Base-by-base conservation (phyloP, 2,888 invertebrate species). In the Portevinia maculata region DNA sequence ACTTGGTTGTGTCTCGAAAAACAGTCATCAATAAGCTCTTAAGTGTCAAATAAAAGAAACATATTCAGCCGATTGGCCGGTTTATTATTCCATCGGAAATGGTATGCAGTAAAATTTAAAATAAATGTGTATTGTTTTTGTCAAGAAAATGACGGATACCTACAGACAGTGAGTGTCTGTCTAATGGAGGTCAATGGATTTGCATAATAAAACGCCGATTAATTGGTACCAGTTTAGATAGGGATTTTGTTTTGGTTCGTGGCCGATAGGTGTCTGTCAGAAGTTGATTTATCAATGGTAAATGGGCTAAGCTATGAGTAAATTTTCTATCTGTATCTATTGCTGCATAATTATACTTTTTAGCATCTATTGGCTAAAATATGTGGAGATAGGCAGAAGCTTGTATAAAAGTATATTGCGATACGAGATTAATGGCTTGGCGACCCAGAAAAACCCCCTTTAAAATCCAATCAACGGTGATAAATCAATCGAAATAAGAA, bases 131-230 rank as follows among this genome's bases (percentile, higher is more conserved):
- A 6, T 59, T 24, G 59, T 24, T 39, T 57, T 50, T 59, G 57
- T 46, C 50, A n/a, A 44, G 17, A 59, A 52, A 65, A 39, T 65
- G 52, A 79, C 79, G 44, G 67, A 74, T 60, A 60, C n/a, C n/a
- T n/a, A n/a, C n/a, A n/a, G n/a, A n/a, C 53, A 41, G 30, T 19
- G 52, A 19, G 39, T 39, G 59, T 41, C 59, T 28, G 75, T 74
- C 75, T 75, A 75, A 75, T 81, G 64, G 75, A 64, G 79, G 79
- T 75, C 79, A 69, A 24, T 75, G 70, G 64, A 81, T 75, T 81
- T 81, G 64, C 75, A 81, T 81, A 81, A 62, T 67, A 75, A 81
- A 75, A 70, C 39, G 32, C 79, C 75, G 70, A 81, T 81, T 81
- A 70, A 79, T 79, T 70, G 75, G 37, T 41, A 55, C 32, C 69